Evolutionary conservation across 2,888 invertebrate genomes (phyloP).

Genomic region (Cancer borealis): DNA sequence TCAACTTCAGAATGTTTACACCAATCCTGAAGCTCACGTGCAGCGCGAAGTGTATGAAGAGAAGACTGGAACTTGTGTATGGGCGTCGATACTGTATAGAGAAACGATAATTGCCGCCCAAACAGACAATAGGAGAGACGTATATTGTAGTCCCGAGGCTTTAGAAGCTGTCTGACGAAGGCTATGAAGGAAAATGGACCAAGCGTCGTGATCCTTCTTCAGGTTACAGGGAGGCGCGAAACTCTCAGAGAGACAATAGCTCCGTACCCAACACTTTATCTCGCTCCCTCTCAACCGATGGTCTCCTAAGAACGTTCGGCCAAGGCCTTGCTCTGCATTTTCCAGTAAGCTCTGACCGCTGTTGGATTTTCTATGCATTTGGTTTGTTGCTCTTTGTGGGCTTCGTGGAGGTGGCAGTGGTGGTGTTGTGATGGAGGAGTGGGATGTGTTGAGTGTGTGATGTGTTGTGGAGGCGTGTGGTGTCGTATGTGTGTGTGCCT

Average conservation of each 20-base stretch:
- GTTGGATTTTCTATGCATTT: slow-evolving; percentile 53
- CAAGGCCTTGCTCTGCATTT: slow-evolving; percentile 50
- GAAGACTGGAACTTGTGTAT: slow-evolving; percentile 37
- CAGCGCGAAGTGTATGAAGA: not conserved
- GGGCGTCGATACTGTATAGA: slow-evolving; percentile 27
- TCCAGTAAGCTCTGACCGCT: slow-evolving; percentile 54
- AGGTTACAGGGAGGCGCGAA: not conserved
- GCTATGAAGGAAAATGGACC: slow-evolving; percentile 52
- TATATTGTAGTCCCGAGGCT: slow-evolving; percentile 29
- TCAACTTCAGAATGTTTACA: not conserved
- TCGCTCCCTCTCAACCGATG: slow-evolving; percentile 41
- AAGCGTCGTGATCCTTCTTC: slow-evolving; percentile 53
- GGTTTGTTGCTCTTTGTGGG: slow-evolving; percentile 15
- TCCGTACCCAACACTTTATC: slow-evolving; percentile 53
- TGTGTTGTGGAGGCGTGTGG: not conserved
- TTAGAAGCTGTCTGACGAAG: slow-evolving; percentile 46
- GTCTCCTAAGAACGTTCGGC: slow-evolving; percentile 5
- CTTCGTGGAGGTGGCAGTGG: not conserved
- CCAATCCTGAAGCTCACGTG: not conserved
- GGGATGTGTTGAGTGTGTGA: not conserved
- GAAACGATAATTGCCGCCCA: slow-evolving; percentile 49
- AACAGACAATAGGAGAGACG: slow-evolving; percentile 33
- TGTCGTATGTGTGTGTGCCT: not conserved
- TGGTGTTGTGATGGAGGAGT: not conserved
- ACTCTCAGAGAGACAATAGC: slow-evolving; percentile 54